Percentiles rank a stretch among this genome's conserved stretches.
Evolutionary conservation across 2,113 vertebrate species (phyloP).

Genomic region (Recurvirostra avosetta): DNA sequence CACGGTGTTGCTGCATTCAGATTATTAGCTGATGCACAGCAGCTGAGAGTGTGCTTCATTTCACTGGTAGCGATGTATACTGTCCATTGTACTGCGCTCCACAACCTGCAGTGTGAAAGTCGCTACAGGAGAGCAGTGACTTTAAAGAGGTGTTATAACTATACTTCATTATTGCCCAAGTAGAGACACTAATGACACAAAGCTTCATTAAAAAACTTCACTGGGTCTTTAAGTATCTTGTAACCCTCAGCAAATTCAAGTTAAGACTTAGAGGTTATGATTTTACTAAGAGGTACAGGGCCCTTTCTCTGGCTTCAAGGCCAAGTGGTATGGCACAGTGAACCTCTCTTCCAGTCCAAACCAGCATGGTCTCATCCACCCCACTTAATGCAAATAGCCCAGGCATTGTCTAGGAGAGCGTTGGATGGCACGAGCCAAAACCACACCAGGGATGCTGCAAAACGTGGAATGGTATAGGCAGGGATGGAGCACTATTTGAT

Average conservation of each 20-base stretch:
- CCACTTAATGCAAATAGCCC: background rate
- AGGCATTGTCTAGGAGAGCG: background rate
- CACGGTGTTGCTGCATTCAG: background rate
- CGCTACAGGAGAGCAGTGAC: background rate
- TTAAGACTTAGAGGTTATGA: background rate
- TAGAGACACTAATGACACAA: constrained; percentile 12
- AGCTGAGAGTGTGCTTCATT: background rate
- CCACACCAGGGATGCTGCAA: background rate
- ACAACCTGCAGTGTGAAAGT: background rate
- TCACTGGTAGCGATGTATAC: background rate
- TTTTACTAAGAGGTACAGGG: background rate
- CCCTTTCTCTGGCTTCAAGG: background rate
- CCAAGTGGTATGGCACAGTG: background rate
- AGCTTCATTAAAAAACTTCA: constrained; percentile 2
- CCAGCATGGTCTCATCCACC: background rate
- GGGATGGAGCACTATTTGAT: background rate
- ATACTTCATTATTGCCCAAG: background rate
- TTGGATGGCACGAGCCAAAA: background rate
- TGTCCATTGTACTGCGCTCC: background rate
- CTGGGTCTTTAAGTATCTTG: background rate
- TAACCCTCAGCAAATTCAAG: background rate
- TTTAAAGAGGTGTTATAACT: background rate
- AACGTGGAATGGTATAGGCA: background rate
- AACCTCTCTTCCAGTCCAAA: background rate
- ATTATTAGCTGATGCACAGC: background rate